A percentile compares a stretch with the other conserved stretches of the same genome.
These are phyloP conservation scores for Lepilemur septentrionalis DNA, from an alignment of 2,797 vertebrate species.

Conservation along the genomic window DNA sequence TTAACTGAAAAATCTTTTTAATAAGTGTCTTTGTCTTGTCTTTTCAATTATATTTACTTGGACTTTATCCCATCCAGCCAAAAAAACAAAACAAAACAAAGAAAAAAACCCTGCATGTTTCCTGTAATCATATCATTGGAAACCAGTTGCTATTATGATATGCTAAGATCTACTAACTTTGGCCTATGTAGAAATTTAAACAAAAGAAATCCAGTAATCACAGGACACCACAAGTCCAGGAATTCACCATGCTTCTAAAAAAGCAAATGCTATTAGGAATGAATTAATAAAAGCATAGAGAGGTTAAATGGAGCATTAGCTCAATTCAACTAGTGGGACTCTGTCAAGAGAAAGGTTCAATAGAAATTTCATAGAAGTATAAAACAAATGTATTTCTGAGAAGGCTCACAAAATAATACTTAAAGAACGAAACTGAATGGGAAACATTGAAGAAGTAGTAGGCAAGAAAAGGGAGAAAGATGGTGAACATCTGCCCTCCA, in stretches of 20 bases:
- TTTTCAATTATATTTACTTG: slow-evolving; percentile 44
- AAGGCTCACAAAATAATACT: not conserved
- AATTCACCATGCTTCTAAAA: not conserved
- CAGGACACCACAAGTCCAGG: not conserved
- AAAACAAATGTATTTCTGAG: not conserved
- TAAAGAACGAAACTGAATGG: not conserved
- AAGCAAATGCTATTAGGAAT: not conserved
- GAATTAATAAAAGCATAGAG: not conserved
- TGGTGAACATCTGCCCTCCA: not conserved
- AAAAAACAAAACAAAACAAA: not conserved
- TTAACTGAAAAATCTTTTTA: slow-evolving; percentile 46
- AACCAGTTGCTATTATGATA: not conserved
- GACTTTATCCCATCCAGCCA: not conserved
- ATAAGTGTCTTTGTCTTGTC: slow-evolving; percentile 3
- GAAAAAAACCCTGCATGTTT: not conserved
- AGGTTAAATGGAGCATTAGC: not conserved
- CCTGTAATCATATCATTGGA: not conserved
- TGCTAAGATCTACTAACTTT: not conserved
- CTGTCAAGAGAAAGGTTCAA: not conserved
- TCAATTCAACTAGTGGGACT: not conserved
- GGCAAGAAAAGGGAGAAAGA: not conserved
- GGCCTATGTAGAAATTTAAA: not conserved
- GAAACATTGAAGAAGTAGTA: not conserved
- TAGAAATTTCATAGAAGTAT: not conserved
- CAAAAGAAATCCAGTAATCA: not conserved